phyloP scores from a whole-genome alignment of 2,797 vertebrate species.

The Meda fulgida region DNA sequence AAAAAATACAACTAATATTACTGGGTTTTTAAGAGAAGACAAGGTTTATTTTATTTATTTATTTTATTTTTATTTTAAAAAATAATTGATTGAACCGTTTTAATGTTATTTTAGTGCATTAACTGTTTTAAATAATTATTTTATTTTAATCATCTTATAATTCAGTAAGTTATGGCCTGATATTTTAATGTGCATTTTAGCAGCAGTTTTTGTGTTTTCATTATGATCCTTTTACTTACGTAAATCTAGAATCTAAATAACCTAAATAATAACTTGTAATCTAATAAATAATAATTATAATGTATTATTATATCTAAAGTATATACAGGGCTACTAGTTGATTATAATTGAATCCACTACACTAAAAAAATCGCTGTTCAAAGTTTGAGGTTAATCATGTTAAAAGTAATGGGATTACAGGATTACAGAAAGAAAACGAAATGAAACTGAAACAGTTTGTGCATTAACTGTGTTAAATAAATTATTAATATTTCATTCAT shows the following conservation, averaged over 20 bases:
- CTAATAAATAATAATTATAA: neutral
- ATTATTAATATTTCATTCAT: too few species aligned
- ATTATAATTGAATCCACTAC: too few species aligned
- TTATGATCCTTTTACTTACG: neutral
- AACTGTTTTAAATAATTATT: neutral
- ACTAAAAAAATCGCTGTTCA: too few species aligned
- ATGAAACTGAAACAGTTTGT: neutral
- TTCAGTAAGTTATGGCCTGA: neutral
- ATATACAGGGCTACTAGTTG: neutral
- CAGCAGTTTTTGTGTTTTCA: neutral
- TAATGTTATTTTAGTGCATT: neutral
- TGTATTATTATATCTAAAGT: neutral
- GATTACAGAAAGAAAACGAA: neutral
- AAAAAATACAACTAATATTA: neutral
- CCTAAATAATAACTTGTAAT: neutral
- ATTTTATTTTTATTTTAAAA: neutral
- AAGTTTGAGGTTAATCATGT: too few species aligned
- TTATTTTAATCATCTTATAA: neutral
- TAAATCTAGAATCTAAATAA: neutral
- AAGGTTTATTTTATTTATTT: neutral
- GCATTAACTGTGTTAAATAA: neutral
- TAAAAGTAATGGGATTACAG: neutral
- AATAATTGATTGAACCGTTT: neutral
- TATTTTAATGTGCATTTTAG: slow-evolving; percentile 1
- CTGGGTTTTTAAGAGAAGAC: neutral